Conservation (phyloP, 2,113 vertebrate genomes). For the Psophia crepitans region DNA sequence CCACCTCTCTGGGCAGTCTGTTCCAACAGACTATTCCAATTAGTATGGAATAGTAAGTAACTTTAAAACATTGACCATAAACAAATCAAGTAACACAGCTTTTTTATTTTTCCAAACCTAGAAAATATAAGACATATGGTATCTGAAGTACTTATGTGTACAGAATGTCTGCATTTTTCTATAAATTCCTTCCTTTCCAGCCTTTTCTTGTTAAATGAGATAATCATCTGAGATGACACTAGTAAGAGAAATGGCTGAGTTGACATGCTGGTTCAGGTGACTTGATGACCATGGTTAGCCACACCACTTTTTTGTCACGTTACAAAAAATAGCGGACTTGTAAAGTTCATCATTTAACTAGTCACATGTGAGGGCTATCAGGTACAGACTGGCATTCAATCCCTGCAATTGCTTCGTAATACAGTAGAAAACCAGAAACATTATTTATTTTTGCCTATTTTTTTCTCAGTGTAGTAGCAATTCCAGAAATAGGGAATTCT, state of each 20-base stretch:
- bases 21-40: too few relatives aligned
- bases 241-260: neutral
- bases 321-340: neutral
- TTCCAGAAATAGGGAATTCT: neutral
- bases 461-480: neutral
- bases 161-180: neutral
- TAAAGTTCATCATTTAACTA: neutral
- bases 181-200: neutral
- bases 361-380: neutral
- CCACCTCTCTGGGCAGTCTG: too few relatives aligned
- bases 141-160: neutral
- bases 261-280: neutral
- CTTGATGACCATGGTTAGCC: accelerated
- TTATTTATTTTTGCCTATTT: neutral
- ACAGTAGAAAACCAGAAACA: neutral
- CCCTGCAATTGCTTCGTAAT: neutral
- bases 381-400: neutral
- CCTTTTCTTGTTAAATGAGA: neutral
- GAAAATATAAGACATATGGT: neutral
- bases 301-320: neutral
- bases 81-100: neutral
- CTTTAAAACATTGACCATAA: neutral
- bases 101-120: neutral
- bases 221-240: neutral
- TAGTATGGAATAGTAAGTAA: neutral